phyloP scores from a whole-genome alignment of 2,888 invertebrate genomes.

The Drepana falcataria region DNA sequence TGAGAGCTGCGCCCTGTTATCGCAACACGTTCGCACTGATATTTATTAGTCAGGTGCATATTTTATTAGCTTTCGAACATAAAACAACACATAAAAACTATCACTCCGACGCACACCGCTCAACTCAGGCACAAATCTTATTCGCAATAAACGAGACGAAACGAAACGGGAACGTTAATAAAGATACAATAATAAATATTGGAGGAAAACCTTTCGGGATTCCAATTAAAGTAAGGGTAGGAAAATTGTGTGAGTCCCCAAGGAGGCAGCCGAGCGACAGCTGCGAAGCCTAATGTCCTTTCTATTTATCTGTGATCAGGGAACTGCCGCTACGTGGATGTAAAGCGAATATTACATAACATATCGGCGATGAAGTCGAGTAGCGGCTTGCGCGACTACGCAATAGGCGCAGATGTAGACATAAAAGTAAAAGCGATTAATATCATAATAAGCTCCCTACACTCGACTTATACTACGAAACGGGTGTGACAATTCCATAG shows the following conservation, averaged over 20 bases:
- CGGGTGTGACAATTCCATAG: constrained; percentile 39
- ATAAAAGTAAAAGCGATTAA: constrained; percentile 26
- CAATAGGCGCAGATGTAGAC: constrained; percentile 27
- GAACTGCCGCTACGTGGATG: constrained; percentile 43
- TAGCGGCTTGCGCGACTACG: constrained; percentile 10
- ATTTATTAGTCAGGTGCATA: constrained; percentile 58
- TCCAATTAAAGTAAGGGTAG: constrained; percentile 75
- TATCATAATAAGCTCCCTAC: constrained; percentile 24
- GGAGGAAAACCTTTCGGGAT: constrained; percentile 69
- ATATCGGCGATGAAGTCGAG: constrained; percentile 25
- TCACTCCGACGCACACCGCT: constrained; percentile 35
- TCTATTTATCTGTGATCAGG: constrained; percentile 71
- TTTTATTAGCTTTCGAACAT: constrained; percentile 53
- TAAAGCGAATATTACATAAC: constrained; percentile 30
- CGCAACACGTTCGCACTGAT: constrained; percentile 40
- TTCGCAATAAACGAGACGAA: constrained; percentile 58
- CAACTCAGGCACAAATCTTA: constrained; percentile 54
- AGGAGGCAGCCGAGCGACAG: constrained; percentile 66
- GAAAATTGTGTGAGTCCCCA: constrained; percentile 72
- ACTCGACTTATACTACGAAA: constrained; percentile 10
- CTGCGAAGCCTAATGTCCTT: constrained; percentile 69
- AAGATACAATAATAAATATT: constrained; percentile 77
- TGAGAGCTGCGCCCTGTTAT: constrained; percentile 39
- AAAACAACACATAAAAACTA: constrained; percentile 55
- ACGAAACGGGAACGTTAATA: constrained; percentile 65